Percentiles rank a stretch among this genome's conserved stretches.
These are phyloP conservation scores for Arenaria interpres DNA, from an alignment of 2,113 vertebrate genomes.

Conservation along the genomic window DNA sequence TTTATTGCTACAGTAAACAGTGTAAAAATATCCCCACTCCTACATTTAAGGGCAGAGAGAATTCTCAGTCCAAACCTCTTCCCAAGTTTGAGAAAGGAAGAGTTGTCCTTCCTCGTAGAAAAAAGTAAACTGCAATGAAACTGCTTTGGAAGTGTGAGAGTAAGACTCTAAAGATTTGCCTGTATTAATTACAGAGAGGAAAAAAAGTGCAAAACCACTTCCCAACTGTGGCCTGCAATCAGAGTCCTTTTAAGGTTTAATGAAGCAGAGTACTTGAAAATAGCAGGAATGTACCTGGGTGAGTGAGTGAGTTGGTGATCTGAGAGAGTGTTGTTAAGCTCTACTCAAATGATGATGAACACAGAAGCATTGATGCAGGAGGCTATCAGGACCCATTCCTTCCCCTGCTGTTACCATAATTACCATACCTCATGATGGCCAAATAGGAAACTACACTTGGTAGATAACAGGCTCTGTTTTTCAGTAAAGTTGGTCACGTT, in stretches of 20 bases:
- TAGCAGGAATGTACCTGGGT: background rate
- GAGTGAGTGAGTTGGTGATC: background rate
- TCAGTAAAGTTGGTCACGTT: background rate
- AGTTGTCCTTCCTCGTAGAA: background rate
- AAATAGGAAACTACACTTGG: background rate
- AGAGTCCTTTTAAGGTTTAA: slow-evolving; percentile 44
- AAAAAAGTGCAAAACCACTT: background rate
- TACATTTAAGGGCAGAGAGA: background rate
- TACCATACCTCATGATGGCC: background rate
- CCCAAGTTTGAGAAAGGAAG: background rate
- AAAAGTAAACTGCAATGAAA: background rate
- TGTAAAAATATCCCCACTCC: background rate
- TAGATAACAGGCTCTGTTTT: background rate
- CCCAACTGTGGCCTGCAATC: background rate
- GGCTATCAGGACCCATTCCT: background rate
- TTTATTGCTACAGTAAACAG: background rate
- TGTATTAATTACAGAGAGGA: slow-evolving; percentile 8
- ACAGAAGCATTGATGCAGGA: background rate
- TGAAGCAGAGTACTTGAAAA: slow-evolving; percentile 38
- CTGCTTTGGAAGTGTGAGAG: background rate
- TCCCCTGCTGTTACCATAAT: background rate
- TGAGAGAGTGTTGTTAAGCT: background rate
- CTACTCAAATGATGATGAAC: background rate
- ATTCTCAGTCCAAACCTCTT: background rate
- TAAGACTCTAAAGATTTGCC: background rate